Evolutionary conservation across 2,888 invertebrate species (phyloP), one percentile per base, ranked within the genome.

Genomic region (Conus canariensis): DNA sequence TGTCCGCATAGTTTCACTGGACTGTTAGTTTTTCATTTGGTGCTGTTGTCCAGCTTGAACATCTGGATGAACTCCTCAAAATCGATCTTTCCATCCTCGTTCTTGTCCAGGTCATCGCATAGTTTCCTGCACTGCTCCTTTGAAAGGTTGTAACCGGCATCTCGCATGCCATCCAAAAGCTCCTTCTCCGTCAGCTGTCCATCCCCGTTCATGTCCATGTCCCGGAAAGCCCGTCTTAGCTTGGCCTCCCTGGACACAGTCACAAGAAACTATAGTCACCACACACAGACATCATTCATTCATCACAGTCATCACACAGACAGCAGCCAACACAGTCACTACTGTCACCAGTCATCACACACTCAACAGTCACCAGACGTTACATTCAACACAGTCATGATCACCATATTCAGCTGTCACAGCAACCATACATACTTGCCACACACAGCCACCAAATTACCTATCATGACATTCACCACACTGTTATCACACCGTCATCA

Each of bases 41-140:
- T 4, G 45, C 45, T 45, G 45, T 64, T 64, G 19, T 83, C 82
- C n/a, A 87, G 22, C 85, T 89, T 67, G 77, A 89, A 89, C 89
- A 89, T 85, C 58, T 74, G 12, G 25, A 89, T 85, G 89, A 89
- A 89, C 85, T 89, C 89, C 85, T 74, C 83, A 56, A 85, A 85
- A 25, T 83, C 83, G 60, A 89, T 67, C 83, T 89, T 89, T 85
- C 89, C 89, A 74, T 89, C 85, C 25, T 67, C 85, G 59, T 89
- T 67, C 77, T 85, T 85, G 89, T 89, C 89, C 45, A 89, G 85
- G 30, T 74, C 70, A 9, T n/a, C 14, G 70, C 83, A 67, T n/a
- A 85, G 67, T 22, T 59, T 74, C 22, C 85, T 30, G 85, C 64
- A 70, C 83, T 89, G 83, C n/a, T 70, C 89, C 58, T 59, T 16